phyloP scores from a whole-genome alignment of 2,797 vertebrate species.

The Spea hammondii region DNA sequence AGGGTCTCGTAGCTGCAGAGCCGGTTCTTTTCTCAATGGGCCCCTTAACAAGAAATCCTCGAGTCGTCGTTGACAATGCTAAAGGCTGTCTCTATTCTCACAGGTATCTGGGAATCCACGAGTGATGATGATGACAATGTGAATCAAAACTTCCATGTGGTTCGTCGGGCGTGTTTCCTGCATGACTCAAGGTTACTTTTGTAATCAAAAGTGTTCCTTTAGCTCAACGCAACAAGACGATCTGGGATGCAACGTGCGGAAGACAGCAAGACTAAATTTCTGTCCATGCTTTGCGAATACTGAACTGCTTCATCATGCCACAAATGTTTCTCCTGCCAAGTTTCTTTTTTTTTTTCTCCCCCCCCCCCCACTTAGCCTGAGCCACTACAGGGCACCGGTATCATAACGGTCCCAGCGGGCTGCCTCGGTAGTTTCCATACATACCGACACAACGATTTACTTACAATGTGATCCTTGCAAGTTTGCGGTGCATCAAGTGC shows the following conservation, averaged over 20 bases:
- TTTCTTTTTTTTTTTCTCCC: constrained; percentile 42
- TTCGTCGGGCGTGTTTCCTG: constrained; percentile 66
- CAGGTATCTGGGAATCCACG: constrained; percentile 72
- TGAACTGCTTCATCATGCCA: constrained; percentile 70
- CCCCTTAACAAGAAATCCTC: constrained; percentile 71
- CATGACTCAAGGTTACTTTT: constrained; percentile 65
- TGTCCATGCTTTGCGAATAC: constrained; percentile 67
- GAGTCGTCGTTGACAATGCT: constrained; percentile 79
- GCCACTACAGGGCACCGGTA: constrained; percentile 62
- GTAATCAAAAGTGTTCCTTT: constrained; percentile 64
- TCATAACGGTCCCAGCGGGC: constrained; percentile 57
- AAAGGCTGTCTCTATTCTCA: constrained; percentile 76
- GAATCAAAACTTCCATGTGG: constrained; percentile 71
- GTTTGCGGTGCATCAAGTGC: constrained; percentile 53
- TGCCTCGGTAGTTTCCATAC: constrained; percentile 52
- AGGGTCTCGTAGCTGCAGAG: constrained; percentile 73
- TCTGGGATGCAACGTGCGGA: constrained; percentile 45
- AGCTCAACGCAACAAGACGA: constrained; percentile 62
- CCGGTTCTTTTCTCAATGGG: constrained; percentile 52
- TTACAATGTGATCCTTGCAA: constrained; percentile 57
- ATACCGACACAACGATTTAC: constrained; percentile 53
- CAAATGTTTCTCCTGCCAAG: constrained; percentile 65
- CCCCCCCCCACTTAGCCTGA: constrained; percentile 55
- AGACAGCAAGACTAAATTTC: constrained; percentile 58
- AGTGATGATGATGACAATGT: constrained; percentile 75